Evolutionary conservation across 2,888 invertebrate species (phyloP).

Genomic region (Erebia aethiops): DNA sequence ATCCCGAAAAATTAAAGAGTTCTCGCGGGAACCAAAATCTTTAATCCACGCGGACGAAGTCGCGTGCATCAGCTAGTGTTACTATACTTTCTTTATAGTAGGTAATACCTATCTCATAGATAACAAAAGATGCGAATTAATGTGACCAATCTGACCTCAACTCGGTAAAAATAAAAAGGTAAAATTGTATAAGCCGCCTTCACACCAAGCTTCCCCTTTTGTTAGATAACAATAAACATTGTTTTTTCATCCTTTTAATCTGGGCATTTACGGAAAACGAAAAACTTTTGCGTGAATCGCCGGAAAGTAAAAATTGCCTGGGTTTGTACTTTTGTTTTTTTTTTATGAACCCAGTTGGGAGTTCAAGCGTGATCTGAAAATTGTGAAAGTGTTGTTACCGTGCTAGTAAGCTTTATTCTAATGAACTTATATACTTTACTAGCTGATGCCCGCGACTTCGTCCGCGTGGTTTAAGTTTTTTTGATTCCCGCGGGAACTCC

Average conservation of each 20-base stretch:
- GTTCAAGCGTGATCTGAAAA: constrained; percentile 24
- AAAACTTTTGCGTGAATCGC: constrained; percentile 34
- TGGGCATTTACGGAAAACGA: constrained; percentile 53
- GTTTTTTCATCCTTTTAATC: constrained; percentile 51
- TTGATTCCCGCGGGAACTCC: too few relatives aligned
- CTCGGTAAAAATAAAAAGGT: constrained; percentile 53
- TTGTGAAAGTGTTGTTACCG: constrained; percentile 1
- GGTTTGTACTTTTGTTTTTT: constrained; percentile 28
- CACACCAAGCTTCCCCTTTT: constrained; percentile 51
- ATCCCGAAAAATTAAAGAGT: too few relatives aligned
- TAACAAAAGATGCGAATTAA: constrained; percentile 41
- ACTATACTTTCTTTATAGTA: neutral
- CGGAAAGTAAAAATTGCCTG: constrained; percentile 30
- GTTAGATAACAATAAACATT: constrained; percentile 62
- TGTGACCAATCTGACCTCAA: constrained; percentile 52
- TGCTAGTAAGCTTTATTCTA: neutral
- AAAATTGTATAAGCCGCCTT: constrained; percentile 63
- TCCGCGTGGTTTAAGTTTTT: too few relatives aligned
- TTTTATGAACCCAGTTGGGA: constrained; percentile 24
- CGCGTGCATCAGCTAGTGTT: too few relatives aligned
- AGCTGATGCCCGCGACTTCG: too few relatives aligned
- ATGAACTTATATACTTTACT: too few relatives aligned
- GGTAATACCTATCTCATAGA: neutral
- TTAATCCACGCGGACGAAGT: too few relatives aligned
- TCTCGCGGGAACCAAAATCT: too few relatives aligned